A percentile compares a stretch with the other conserved stretches of the same genome.
Evolutionary conservation across 2,113 vertebrate species (phyloP).

Genomic region (Scomber scombrus): DNA sequence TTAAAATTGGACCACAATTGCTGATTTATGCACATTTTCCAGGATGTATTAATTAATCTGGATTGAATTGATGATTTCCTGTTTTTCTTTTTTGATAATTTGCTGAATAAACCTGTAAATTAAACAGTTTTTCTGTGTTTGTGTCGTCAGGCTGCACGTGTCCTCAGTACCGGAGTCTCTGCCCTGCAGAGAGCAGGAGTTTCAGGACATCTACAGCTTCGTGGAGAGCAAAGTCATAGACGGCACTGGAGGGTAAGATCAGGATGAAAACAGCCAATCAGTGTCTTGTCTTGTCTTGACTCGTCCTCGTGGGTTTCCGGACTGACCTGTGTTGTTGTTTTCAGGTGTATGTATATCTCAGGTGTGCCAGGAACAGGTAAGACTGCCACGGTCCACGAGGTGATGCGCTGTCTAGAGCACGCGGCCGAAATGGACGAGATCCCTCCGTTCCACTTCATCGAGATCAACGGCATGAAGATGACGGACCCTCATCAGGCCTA

Average conservation of each 20-base stretch:
- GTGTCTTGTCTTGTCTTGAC: no score
- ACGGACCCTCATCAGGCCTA: slow-evolving; percentile 97
- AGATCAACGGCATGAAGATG: slow-evolving; percentile 99
- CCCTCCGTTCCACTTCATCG: slow-evolving; percentile 88
- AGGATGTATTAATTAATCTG: no score
- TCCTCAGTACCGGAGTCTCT: slow-evolving; percentile 93
- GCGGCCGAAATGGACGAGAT: slow-evolving; percentile 87
- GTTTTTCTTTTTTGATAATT: no score
- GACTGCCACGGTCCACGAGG: slow-evolving; percentile 95
- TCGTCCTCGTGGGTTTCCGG: background rate
- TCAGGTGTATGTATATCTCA: slow-evolving; percentile 98
- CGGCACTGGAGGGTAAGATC: slow-evolving; percentile 93
- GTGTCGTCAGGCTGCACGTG: slow-evolving; percentile 88
- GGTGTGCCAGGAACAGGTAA: slow-evolving; percentile 98
- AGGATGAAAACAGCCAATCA: no score
- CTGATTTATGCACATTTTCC: no score
- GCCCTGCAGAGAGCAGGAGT: slow-evolving; percentile 97
- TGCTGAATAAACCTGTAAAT: no score
- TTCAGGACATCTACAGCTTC: slow-evolving; percentile 95
- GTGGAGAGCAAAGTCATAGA: slow-evolving; percentile 96
- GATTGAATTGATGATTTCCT: no score
- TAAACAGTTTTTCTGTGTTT: background rate
- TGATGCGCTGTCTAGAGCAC: slow-evolving; percentile 89
- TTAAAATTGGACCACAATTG: no score
- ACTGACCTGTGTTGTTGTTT: background rate